Conservation (phyloP, 2,888 invertebrate genomes). For the Tyria jacobaeae region DNA sequence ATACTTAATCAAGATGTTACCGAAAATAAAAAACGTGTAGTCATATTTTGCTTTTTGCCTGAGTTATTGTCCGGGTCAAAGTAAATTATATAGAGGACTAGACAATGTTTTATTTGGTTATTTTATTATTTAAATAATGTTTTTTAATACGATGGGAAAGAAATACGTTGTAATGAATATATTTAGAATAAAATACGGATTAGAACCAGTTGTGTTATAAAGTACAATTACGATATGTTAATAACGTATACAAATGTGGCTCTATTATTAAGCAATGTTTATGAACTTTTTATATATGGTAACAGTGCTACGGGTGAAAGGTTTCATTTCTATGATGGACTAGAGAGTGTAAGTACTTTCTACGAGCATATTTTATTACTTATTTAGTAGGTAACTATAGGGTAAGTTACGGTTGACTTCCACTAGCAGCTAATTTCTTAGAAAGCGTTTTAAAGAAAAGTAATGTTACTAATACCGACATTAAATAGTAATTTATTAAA, state of each 20-base stretch:
- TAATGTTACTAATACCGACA: too few relatives aligned
- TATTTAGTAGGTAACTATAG: neutral
- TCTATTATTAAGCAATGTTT: constrained; percentile 60
- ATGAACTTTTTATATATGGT: constrained; percentile 46
- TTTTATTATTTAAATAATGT: constrained; percentile 78
- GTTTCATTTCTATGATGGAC: constrained; percentile 14
- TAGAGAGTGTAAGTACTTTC: neutral
- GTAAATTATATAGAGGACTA: constrained; percentile 74
- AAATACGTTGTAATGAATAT: constrained; percentile 82
- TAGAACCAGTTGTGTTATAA: constrained; percentile 75
- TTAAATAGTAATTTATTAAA: too few relatives aligned
- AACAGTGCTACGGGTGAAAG: constrained; percentile 41
- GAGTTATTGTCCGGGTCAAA: constrained; percentile 78
- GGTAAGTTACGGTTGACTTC: neutral
- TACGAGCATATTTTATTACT: neutral
- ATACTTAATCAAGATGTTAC: constrained; percentile 86
- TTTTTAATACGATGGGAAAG: constrained; percentile 82
- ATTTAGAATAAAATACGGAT: constrained; percentile 77
- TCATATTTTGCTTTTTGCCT: constrained; percentile 79
- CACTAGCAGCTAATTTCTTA: too few relatives aligned
- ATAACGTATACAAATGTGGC: constrained; percentile 70
- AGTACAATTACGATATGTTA: constrained; percentile 73
- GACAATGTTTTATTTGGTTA: constrained; percentile 75
- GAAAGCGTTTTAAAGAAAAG: too few relatives aligned
- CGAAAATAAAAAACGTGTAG: constrained; percentile 76